A percentile compares a stretch with the other conserved stretches of the same genome.
These are phyloP conservation scores for Gnatocerus cornutus DNA, from an alignment of 2,888 invertebrate species.

Conservation along the genomic window DNA sequence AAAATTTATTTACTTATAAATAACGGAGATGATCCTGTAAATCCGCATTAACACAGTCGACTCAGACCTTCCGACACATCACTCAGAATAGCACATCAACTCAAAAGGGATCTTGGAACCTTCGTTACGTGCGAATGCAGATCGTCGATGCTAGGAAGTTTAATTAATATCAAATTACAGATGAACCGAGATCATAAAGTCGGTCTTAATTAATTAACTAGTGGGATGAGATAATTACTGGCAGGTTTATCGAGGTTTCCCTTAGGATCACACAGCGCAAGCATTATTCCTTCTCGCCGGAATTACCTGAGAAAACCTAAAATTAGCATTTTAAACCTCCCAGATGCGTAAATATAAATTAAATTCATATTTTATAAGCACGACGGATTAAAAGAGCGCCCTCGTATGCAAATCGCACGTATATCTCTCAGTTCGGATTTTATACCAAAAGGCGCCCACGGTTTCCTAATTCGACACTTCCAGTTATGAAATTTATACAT, in stretches of 20 bases:
- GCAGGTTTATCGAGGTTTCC: conserved; percentile 46
- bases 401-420: conserved; percentile 28
- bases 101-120: neutral
- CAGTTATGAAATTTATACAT: no score
- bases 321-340: conserved; percentile 45
- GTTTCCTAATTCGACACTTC: neutral
- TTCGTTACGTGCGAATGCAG: conserved; percentile 33
- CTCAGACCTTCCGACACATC: conserved; percentile 33
- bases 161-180: conserved; percentile 56
- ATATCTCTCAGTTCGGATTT: conserved; percentile 40
- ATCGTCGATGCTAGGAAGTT: conserved; percentile 46
- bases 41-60: conserved; percentile 20
- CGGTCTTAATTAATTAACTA: conserved; percentile 53
- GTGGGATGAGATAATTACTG: conserved; percentile 52
- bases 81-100: conserved; percentile 37
- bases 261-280: conserved; percentile 35
- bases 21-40: conserved; percentile 34
- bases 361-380: conserved; percentile 41
- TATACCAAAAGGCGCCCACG: conserved; percentile 19
- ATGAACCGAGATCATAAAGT: conserved; percentile 53
- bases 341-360: conserved; percentile 40
- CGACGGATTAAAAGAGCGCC: conserved; percentile 27
- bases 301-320: conserved; percentile 44
- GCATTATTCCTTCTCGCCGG: conserved; percentile 25
- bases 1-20: conserved; percentile 43